Conservation (phyloP, 2,888 invertebrate species). For the Leptarthrus brevirostris region DNA sequence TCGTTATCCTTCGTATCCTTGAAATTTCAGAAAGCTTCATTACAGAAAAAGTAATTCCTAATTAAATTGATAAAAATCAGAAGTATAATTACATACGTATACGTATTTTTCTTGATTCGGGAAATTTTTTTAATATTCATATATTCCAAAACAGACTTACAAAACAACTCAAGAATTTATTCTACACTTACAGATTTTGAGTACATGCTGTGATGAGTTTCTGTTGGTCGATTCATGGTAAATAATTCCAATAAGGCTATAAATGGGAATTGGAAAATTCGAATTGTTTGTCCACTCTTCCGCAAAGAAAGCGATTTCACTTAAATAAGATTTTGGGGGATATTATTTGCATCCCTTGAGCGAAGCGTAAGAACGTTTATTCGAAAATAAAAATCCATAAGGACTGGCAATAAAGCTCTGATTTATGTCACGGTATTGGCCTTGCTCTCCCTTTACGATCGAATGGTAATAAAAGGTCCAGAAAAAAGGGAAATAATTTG, state of each 20-base stretch:
- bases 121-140: no score
- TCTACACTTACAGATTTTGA: no score
- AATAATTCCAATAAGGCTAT: conserved; percentile 1
- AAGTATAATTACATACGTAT: no score
- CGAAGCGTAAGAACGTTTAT: conserved; percentile 19
- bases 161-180: no score
- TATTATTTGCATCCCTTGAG: conserved; percentile 38
- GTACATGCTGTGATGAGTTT: not conserved
- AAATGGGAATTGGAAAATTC: conserved; percentile 32
- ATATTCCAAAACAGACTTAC: no score
- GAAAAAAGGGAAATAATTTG: conserved; percentile 38
- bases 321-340: conserved; percentile 34
- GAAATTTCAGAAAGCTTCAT: no score
- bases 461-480: conserved; percentile 30
- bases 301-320: conserved; percentile 31
- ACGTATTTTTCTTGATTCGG: no score
- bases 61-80: no score
- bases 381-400: conserved; percentile 39
- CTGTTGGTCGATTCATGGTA: not conserved
- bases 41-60: no score
- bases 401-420: conserved; percentile 30
- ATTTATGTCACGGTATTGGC: conserved; percentile 36
- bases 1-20: no score
- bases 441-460: conserved; percentile 28
- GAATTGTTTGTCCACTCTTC: conserved; percentile 37